Base-by-base conservation (phyloP, 2,888 invertebrate species). In the Drosophila austrosaltans region DNA sequence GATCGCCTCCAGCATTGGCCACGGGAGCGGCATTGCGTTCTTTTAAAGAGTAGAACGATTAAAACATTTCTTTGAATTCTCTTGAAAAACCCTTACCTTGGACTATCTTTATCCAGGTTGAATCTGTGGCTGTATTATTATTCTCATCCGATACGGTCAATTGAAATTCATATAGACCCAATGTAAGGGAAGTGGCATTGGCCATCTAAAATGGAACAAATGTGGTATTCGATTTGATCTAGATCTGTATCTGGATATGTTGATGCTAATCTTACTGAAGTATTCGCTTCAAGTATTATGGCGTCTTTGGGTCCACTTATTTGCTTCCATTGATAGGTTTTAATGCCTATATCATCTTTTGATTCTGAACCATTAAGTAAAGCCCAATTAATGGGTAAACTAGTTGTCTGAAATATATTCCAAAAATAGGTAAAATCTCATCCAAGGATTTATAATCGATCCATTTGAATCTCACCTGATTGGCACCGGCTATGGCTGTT, bases 21-120 rank as follows among this genome's bases (percentile, higher is more conserved):
- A 96, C 95, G 0, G 98, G 98, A 4, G 96, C 95, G 69, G 96
- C 96, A 93, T 98, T 98, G 92, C 96, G 95, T 92, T 97, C 98
- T 98, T n/a, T 36, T 36, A 56, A 5, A n/a, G 8, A 59, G 7
- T 7, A 6, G 3, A 36, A 20, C 10, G 8, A 7, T 12, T 0
- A 53, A 2, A 39, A 25, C n/a, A 16, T 3, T 6, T 12, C n/a
- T 1, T 7, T n/a, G 20, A 2, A 0, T 16, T 3, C 2, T 3
- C 6, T 1, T 8, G 4, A 12, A 0, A 7, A 8, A 36, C 8
- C 8, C 58, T 63, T 93, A 97, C 97, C 97, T 93, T 98, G 97
- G 65, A 96, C 96, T 10, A 98, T 97, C 72, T 95, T 96, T 56
- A 98, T 94, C 89, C 94, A 94, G 53, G 96, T 95, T 62, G 93